Conservation (phyloP, 1,140 invertebrate species). For the Drosophila kohkoa region DNA sequence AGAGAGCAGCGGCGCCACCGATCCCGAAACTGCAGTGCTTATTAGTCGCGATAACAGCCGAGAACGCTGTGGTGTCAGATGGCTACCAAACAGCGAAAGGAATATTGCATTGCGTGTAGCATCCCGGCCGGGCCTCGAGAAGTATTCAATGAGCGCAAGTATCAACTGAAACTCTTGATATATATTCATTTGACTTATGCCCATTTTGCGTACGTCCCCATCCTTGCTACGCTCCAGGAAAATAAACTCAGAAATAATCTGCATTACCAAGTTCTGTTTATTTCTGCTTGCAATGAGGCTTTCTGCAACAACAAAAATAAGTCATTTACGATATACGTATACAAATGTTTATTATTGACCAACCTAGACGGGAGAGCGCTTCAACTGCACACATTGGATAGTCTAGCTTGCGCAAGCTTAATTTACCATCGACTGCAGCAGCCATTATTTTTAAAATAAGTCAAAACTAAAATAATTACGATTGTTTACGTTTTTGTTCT, state of each 20-base stretch:
- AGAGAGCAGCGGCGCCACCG: conserved; percentile 89
- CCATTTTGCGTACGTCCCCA: conserved; percentile 63
- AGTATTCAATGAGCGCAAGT: conserved; percentile 90
- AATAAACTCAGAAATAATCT: conserved; percentile 93
- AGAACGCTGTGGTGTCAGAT: conserved; percentile 88
- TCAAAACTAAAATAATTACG: not conserved
- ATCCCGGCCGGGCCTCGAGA: conserved; percentile 89
- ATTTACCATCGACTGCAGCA: conserved; percentile 56
- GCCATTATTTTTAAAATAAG: conserved; percentile 45
- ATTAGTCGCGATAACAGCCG: conserved; percentile 91
- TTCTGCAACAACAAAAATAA: conserved; percentile 52
- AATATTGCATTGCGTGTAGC: conserved; percentile 92
- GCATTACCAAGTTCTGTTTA: conserved; percentile 87
- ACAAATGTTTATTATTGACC: conserved; percentile 24
- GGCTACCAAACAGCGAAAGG: conserved; percentile 90
- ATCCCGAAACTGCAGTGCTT: conserved; percentile 91
- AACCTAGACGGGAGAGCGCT: conserved; percentile 88
- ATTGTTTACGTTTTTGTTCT: not conserved
- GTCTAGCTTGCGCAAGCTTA: conserved; percentile 86
- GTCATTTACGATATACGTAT: not conserved
- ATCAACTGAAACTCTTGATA: conserved; percentile 92
- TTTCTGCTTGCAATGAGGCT: conserved; percentile 66
- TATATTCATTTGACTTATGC: conserved; percentile 86
- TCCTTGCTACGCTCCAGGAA: conserved; percentile 89
- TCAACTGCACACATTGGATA: conserved; percentile 89